These are phyloP conservation scores for Grus americana DNA, from an alignment of 2,113 vertebrate genomes.

Conservation along the genomic window DNA sequence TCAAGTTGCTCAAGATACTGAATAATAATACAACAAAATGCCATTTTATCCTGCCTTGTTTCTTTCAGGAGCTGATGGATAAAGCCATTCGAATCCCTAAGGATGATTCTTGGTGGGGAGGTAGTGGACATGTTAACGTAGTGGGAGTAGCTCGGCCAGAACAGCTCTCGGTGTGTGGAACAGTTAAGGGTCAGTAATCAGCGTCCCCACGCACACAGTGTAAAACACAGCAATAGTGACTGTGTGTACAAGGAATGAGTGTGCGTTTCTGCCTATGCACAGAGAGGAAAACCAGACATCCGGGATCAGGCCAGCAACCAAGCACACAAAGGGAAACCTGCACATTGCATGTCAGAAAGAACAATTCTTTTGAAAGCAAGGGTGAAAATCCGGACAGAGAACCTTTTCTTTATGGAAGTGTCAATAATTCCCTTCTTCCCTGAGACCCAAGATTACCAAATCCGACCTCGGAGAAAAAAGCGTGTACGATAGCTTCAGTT, in stretches of 20 bases:
- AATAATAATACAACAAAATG: neutral
- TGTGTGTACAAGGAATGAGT: accelerated
- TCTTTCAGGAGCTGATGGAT: neutral
- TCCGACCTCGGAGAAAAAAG: neutral
- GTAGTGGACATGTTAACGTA: accelerated
- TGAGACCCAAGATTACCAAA: neutral
- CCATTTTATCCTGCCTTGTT: neutral
- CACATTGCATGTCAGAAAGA: accelerated
- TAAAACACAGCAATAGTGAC: neutral
- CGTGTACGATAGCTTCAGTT: accelerated
- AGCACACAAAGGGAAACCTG: neutral
- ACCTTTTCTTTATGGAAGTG: neutral
- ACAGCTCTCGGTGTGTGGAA: accelerated
- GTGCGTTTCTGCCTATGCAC: neutral
- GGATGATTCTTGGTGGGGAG: neutral
- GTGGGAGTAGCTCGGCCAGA: neutral
- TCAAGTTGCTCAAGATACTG: neutral
- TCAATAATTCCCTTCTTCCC: neutral
- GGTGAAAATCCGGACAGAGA: neutral
- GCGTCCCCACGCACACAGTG: accelerated
- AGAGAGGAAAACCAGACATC: neutral
- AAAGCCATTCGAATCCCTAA: neutral
- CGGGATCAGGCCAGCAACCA: neutral
- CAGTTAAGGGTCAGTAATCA: neutral
- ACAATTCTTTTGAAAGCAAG: neutral